Percentiles rank a stretch among this genome's conserved stretches.
phyloP scores from a whole-genome alignment of 2,797 vertebrate genomes.

The Scolopax rusticola region DNA sequence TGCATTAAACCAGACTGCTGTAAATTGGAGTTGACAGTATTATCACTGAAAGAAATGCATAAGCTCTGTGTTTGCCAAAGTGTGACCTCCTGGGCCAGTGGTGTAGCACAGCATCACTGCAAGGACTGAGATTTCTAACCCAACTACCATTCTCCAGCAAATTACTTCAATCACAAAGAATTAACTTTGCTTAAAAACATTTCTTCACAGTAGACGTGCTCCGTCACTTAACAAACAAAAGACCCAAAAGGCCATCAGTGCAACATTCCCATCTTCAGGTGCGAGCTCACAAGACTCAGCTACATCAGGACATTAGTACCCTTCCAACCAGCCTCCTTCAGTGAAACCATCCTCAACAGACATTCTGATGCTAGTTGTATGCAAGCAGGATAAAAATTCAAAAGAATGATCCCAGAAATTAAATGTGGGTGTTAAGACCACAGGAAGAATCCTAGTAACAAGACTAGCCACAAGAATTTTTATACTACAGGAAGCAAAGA shows the following conservation, averaged over 20 bases:
- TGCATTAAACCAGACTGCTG: conserved; percentile 27
- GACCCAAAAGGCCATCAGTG: neutral
- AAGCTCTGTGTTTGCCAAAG: conserved; percentile 23
- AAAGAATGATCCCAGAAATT: neutral
- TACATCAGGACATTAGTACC: neutral
- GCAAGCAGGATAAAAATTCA: neutral
- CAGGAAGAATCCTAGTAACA: neutral
- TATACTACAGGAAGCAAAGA: neutral
- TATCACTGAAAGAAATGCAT: conserved; percentile 57
- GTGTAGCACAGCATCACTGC: neutral
- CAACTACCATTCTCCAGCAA: neutral
- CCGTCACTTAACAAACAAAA: neutral
- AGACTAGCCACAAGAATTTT: neutral
- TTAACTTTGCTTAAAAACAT: neutral
- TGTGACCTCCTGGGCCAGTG: neutral
- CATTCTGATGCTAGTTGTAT: neutral
- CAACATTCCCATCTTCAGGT: neutral
- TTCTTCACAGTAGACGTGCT: neutral
- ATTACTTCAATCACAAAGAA: neutral
- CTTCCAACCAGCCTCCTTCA: neutral
- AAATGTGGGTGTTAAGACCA: neutral
- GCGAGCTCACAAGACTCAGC: neutral
- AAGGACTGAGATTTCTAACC: neutral
- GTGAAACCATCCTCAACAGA: neutral
- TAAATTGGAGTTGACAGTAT: conserved; percentile 60